A percentile compares a stretch with the other conserved stretches of the same genome.
These are phyloP conservation scores for Trissonchulus sp. DNA, from an alignment of 2,888 invertebrate genomes.

Conservation along the genomic window DNA sequence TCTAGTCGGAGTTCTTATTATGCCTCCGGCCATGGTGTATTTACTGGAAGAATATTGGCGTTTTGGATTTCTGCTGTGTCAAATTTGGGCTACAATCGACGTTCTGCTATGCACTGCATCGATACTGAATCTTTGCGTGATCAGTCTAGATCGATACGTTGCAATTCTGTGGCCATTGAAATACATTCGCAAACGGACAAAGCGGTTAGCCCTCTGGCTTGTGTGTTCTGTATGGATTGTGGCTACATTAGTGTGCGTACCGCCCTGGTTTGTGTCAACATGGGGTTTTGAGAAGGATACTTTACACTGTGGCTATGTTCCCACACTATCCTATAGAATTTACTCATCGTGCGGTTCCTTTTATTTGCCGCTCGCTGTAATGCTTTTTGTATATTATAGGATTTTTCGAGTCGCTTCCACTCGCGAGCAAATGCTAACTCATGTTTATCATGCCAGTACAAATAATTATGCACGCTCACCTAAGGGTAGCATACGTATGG, in stretches of 20 bases:
- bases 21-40: slow-evolving; percentile 52
- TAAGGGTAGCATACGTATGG: not conserved
- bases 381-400: slow-evolving; percentile 54
- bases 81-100: slow-evolving; percentile 50
- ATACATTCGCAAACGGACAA: slow-evolving; percentile 43
- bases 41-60: slow-evolving; percentile 50
- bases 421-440: slow-evolving; percentile 28
- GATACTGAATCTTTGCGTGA: slow-evolving; percentile 50
- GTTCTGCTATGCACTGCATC: slow-evolving; percentile 51
- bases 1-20: slow-evolving; percentile 52
- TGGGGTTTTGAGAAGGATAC: slow-evolving; percentile 39
- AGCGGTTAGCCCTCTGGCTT: slow-evolving; percentile 46
- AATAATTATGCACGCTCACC: not conserved
- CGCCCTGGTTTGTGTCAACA: slow-evolving; percentile 51
- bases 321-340: slow-evolving; percentile 48
- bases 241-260: slow-evolving; percentile 49
- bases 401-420: slow-evolving; percentile 50
- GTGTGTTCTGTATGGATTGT: slow-evolving; percentile 52
- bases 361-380: slow-evolving; percentile 54
- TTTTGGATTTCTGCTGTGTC: slow-evolving; percentile 42
- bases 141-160: slow-evolving; percentile 53
- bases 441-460: not conserved
- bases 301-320: slow-evolving; percentile 20
- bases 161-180: slow-evolving; percentile 53
- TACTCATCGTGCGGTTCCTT: slow-evolving; percentile 56